Conservation (phyloP, 2,113 vertebrate genomes). For the Isurus oxyrinchus region DNA sequence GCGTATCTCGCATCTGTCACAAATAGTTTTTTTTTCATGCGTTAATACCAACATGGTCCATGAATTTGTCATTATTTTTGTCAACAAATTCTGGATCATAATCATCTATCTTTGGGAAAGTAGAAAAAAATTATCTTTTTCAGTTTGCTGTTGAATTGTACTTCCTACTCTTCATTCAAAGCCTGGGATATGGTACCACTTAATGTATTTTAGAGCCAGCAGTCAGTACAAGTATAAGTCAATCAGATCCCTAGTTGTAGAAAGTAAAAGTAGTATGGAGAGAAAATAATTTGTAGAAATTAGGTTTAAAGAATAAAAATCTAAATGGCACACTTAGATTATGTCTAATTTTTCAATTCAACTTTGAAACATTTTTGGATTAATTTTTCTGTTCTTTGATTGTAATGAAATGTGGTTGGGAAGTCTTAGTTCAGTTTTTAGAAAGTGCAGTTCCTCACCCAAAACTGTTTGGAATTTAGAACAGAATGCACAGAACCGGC, state of each 20-base stretch:
- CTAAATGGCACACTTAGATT: background rate
- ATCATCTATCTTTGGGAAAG: background rate
- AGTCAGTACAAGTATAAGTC: background rate
- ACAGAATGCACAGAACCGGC: background rate
- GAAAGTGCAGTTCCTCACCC: background rate
- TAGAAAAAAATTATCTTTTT: background rate
- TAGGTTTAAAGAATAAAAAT: background rate
- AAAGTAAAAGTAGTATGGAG: background rate
- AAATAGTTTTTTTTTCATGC: background rate
- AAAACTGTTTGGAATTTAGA: background rate
- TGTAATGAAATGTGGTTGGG: background rate
- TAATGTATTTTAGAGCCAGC: background rate
- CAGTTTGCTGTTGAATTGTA: background rate
- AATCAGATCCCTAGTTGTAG: background rate
- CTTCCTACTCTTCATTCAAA: background rate
- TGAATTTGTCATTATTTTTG: background rate
- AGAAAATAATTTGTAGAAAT: background rate
- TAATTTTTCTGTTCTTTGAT: background rate
- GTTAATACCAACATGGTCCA: background rate
- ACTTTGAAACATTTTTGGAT: background rate
- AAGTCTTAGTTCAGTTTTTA: background rate
- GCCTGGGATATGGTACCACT: background rate
- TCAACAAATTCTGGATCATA: background rate
- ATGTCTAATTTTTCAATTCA: background rate
- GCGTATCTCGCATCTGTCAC: too few species aligned